These are phyloP conservation scores for Aromia moschata DNA, from an alignment of 2,888 invertebrate species.

Conservation along the genomic window DNA sequence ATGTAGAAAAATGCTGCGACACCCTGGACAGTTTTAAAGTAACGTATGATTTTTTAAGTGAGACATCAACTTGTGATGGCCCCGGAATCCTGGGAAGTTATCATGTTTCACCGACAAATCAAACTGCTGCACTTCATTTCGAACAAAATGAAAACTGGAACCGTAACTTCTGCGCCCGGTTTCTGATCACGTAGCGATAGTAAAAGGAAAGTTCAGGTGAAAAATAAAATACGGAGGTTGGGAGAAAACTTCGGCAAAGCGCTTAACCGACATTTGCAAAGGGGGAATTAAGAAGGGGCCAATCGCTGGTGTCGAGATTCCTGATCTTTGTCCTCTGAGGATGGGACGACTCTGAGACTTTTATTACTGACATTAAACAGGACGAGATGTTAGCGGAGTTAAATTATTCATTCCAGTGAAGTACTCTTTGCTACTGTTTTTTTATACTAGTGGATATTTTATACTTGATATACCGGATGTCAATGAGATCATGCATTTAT, in stretches of 20 bases:
- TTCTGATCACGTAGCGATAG: slow-evolving; percentile 49
- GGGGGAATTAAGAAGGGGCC: slow-evolving; percentile 34
- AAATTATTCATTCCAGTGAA: too few species aligned
- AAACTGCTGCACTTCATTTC: slow-evolving; percentile 41
- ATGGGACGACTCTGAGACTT: slow-evolving; percentile 49
- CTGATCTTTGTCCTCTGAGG: slow-evolving; percentile 45
- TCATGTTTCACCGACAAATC: slow-evolving; percentile 35
- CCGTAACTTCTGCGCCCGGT: slow-evolving; percentile 36
- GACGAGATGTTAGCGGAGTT: too few species aligned
- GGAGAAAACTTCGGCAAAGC: slow-evolving; percentile 47
- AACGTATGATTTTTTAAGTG: too few species aligned
- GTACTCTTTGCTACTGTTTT: too few species aligned
- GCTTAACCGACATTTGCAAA: slow-evolving; percentile 46
- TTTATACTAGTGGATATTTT: too few species aligned
- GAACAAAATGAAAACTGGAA: slow-evolving; percentile 39
- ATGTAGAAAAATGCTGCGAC: too few species aligned
- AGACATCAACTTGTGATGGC: too few species aligned
- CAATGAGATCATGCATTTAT: too few species aligned
- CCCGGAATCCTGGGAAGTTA: too few species aligned
- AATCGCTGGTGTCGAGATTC: slow-evolving; percentile 38
- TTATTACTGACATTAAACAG: slow-evolving; percentile 51
- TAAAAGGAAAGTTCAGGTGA: slow-evolving; percentile 48
- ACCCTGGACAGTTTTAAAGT: too few species aligned
- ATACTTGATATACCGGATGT: too few species aligned
- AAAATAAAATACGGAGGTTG: slow-evolving; percentile 51